Conservation (phyloP, 2,888 invertebrate species). For the Lasioglossum leucozonium region DNA sequence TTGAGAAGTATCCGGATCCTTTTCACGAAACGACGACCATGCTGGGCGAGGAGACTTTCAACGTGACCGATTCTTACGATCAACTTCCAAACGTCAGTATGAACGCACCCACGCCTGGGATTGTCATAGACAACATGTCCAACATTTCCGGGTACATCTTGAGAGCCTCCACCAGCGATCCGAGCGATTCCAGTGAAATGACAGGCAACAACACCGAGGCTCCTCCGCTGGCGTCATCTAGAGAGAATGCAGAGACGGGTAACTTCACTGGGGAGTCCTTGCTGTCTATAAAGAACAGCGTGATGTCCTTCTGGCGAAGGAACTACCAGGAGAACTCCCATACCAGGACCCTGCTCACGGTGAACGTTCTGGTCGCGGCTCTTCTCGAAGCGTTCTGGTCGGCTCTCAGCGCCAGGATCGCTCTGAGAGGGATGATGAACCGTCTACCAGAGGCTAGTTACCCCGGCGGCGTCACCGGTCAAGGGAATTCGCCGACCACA, state of each 20-base stretch:
- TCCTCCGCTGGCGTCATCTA: neutral
- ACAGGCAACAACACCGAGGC: neutral
- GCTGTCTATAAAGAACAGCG: conserved; percentile 31
- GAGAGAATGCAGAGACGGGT: neutral
- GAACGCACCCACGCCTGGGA: conserved; percentile 38
- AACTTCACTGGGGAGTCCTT: conserved; percentile 39
- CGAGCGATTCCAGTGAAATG: neutral
- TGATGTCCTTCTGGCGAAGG: conserved; percentile 52
- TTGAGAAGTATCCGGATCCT: conserved; percentile 32
- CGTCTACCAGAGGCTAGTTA: conserved; percentile 65
- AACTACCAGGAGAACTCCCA: conserved; percentile 51
- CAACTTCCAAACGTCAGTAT: neutral
- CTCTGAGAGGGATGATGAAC: conserved; percentile 88
- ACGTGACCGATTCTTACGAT: conserved; percentile 9
- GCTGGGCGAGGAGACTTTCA: conserved; percentile 5
- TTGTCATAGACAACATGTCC: conserved; percentile 48
- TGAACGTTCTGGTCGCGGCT: conserved; percentile 87
- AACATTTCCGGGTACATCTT: conserved; percentile 56
- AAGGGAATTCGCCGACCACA: conserved; percentile 13
- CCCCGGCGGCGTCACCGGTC: conserved; percentile 33
- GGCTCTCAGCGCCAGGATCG: conserved; percentile 86
- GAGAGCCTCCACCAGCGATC: conserved; percentile 1
- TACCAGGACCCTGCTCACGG: conserved; percentile 85
- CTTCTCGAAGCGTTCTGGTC: conserved; percentile 88
- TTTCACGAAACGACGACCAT: neutral